Percentiles rank a stretch among this genome's conserved stretches.
Conservation (phyloP, 2,888 invertebrate species). For the Troilus luridus region DNA sequence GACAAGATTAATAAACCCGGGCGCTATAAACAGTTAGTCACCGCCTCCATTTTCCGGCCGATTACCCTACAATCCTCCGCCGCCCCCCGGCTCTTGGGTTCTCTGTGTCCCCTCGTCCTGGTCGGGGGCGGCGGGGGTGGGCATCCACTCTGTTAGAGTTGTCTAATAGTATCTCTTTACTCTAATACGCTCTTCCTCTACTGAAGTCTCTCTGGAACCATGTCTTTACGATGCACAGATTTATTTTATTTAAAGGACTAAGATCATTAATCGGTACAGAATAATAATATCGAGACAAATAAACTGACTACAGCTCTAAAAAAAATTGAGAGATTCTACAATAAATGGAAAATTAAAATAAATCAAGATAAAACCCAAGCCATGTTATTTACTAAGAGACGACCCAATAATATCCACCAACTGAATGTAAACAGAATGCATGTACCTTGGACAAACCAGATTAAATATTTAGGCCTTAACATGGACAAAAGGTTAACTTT, state of each 20-base stretch:
- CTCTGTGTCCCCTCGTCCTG: constrained; percentile 57
- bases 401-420: too few species aligned
- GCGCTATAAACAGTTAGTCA: constrained; percentile 62
- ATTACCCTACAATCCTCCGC: constrained; percentile 65
- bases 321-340: too few species aligned
- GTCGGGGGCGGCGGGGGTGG: not conserved
- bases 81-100: constrained; percentile 53
- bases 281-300: too few species aligned
- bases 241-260: not conserved
- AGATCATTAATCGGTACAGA: too few species aligned
- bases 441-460: too few species aligned
- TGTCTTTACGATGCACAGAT: not conserved
- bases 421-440: too few species aligned
- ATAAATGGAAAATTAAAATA: too few species aligned
- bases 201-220: not conserved
- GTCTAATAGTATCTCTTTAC: constrained; percentile 28
- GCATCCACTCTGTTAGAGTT: constrained; percentile 40
- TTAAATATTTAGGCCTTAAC: too few species aligned
- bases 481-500: too few species aligned
- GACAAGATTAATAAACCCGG: constrained; percentile 56
- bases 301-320: too few species aligned
- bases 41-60: constrained; percentile 65
- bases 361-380: too few species aligned
- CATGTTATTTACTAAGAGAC: too few species aligned
- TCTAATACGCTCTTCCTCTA: not conserved